phyloP scores from a whole-genome alignment of 2,113 vertebrate genomes.

The Ailurus styani region DNA sequence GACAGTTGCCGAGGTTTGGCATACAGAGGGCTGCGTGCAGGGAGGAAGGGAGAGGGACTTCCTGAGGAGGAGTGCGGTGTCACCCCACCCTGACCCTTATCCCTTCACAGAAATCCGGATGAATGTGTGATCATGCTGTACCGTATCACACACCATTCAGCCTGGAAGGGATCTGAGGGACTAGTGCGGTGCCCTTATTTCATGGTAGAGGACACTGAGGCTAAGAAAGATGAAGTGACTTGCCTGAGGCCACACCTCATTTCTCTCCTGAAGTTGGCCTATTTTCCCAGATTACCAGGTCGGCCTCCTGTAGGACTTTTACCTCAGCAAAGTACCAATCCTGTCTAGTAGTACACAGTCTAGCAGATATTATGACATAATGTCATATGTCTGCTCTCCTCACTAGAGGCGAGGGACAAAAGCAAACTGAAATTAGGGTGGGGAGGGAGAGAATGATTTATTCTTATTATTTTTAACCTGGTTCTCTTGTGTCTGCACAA shows the following conservation, averaged over 20 bases:
- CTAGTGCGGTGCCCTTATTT: neutral
- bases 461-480: neutral
- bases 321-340: neutral
- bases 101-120: neutral
- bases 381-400: neutral
- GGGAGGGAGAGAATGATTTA: neutral
- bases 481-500: neutral
- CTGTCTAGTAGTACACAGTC: neutral
- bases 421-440: neutral
- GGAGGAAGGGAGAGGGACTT: neutral
- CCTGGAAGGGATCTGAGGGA: neutral
- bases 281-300: conserved; percentile 36
- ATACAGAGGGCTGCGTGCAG: too few species aligned
- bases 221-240: conserved; percentile 32
- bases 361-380: neutral
- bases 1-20: neutral
- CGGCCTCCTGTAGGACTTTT: neutral
- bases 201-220: neutral
- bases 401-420: neutral
- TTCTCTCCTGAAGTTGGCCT: conserved; percentile 19
- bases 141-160: neutral
- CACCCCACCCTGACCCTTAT: neutral
- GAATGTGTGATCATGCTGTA: neutral
- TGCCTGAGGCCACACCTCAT: neutral
- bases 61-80: neutral